A percentile compares a stretch with the other conserved stretches of the same genome.
Evolutionary conservation across 1,140 invertebrate genomes (phyloP).

Genomic region (Reticulitermes speratus): DNA sequence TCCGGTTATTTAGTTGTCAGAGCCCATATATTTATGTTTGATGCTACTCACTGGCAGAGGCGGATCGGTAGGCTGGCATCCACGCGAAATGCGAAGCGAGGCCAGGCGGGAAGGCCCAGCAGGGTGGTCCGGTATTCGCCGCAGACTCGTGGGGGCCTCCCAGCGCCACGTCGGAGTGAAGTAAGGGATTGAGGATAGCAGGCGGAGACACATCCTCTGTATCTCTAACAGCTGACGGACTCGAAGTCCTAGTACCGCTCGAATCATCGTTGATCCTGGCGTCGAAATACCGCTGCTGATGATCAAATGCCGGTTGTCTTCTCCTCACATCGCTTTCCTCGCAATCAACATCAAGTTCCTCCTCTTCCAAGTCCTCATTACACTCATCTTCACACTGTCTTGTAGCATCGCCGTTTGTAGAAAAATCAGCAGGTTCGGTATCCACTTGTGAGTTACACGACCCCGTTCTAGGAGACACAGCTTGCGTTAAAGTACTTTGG

Average conservation of each 20-base stretch:
- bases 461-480: not conserved
- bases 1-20: too few relatives aligned
- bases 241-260: not conserved
- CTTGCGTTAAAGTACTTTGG: not conserved
- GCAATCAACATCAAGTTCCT: not conserved
- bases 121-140: not conserved
- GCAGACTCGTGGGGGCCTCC: not conserved
- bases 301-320: not conserved
- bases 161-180: not conserved
- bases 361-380: constrained; percentile 20
- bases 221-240: not conserved
- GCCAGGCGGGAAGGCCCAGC: constrained; percentile 6
- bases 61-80: not conserved
- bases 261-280: not conserved
- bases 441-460: not conserved
- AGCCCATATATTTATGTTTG: not conserved
- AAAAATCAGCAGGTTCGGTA: not conserved
- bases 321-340: not conserved
- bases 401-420: not conserved
- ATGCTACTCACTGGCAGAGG: not conserved
- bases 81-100: not conserved
- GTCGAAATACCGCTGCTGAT: not conserved
- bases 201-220: not conserved
- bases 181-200: not conserved
- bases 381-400: not conserved